Base-by-base conservation (phyloP, 2,797 vertebrate species). In the Lycodopsis pacificus region DNA sequence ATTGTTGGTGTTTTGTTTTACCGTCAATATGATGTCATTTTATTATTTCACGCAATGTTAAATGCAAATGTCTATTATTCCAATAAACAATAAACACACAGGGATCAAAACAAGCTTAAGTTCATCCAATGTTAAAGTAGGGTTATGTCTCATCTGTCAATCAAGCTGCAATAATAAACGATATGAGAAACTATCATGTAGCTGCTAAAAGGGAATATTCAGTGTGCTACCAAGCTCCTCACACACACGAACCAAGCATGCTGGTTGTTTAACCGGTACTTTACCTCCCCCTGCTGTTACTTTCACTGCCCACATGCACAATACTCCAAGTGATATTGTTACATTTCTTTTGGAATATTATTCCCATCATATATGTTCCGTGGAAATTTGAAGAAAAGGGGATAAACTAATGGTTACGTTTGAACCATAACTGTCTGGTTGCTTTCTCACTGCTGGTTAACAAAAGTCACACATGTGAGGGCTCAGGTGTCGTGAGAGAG, bases 261-360 rank as follows among this genome's bases (percentile, higher is more conserved):
- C n/a, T 22, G 4, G 36, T 44, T 65, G 38, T 40, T 42, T 22
- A 76, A 13, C 36, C 38, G 40, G 79, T 71, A 13, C 48, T 83
- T 80, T 88, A 86, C 54, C 83, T 82, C 91, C 88, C 88, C 80
- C 89, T 92, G 87, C 76, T 88, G 91, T 83, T 62, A 68, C 65
- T 44, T 48, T 70, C 48, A 25, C 48, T 69, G 11, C 30, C 27
- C 30, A 40, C 71, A 69, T 14, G 20, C 65, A 81, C 7, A 56
- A 42, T 0, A 36, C 2, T 70, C 17, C 30, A 32, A 32, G 0
- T 20, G 2, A 40, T 2, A 22, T 4, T 36, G 30, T 48, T 14
- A 25, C 19, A 15, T 40, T 20, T 63, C 30, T 42, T 64, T 4
- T 36, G 5, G 3, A 38, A 4, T 15, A 27, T 15, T 11, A 68